Base-by-base conservation (phyloP, 2,113 vertebrate genomes). In the Xyrauchen texanus region DNA sequence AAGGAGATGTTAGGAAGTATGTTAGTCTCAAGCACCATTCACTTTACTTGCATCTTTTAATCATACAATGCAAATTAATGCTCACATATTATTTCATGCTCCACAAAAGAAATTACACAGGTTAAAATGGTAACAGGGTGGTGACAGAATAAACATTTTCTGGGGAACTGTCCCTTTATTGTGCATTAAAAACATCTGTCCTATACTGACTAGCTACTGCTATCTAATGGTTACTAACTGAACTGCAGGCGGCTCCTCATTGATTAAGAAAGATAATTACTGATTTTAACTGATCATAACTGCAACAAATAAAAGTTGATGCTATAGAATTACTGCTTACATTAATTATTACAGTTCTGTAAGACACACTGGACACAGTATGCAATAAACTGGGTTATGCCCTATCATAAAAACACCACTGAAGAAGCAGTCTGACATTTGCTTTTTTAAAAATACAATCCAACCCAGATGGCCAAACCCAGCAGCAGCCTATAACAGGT, bases 211-310 rank as follows among this genome's bases (percentile, higher is more conserved):
- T 12, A 13, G 12, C 45, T 76, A 76, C 82, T 84, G 78, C 82
- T 78, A 81, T 78, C 82, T 84, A 81, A 71, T 74, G 82, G 78
- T 69, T 57, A 52, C 12, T 44, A 55, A 44, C 61, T 6, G n/a
- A 65, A 76, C 58, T 68, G 21, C 73, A 34, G 4, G 34, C 21
- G n/a, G 58, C 10, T 46, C 13, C 13, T 78, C 45, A 12, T 55
- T 51, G 21, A 52, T 63, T 60, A 67, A 4, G 21, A 34, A 13
- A 8, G 58, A 62, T 62, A 68, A 62, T 52, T 62, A 47, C 16
- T 47, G 53, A 47, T 15, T 61, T 72, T 72, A 16, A 11, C 69
- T 15, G 4, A 60, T 9, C 55, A 72, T 72, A 60, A 47, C 11
- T 7, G 6, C 12, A 45, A 55, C 4, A 1, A 8, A 60, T 9